A percentile compares a stretch with the other conserved stretches of the same genome.
Conservation (phyloP, 2,888 invertebrate genomes). For the Cephonodes hylas region DNA sequence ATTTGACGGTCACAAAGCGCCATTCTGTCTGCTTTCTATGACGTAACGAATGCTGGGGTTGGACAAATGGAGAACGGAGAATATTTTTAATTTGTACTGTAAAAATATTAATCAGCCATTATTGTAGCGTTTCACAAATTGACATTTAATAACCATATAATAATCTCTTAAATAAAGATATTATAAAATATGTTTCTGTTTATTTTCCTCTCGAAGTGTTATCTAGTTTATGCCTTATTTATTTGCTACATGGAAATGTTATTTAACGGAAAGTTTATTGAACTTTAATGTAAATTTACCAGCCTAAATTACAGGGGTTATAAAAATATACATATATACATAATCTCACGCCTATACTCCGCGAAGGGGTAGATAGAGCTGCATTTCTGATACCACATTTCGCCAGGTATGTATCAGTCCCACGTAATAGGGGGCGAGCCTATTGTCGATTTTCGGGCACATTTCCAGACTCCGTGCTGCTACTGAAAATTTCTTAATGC, state of each 20-base stretch:
- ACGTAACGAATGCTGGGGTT: neutral
- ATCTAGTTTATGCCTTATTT: neutral
- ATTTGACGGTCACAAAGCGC: conserved; percentile 12
- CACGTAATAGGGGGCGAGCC: too few relatives aligned
- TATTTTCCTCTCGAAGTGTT: neutral
- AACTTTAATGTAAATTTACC: too few relatives aligned
- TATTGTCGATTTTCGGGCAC: too few relatives aligned
- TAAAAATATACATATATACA: too few relatives aligned
- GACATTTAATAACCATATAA: neutral
- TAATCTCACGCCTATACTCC: too few relatives aligned
- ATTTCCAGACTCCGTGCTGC: too few relatives aligned
- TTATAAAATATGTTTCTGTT: neutral
- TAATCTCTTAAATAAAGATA: conserved; percentile 6
- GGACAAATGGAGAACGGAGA: neutral
- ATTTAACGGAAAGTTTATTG: neutral
- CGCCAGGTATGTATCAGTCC: too few relatives aligned
- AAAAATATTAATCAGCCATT: neutral
- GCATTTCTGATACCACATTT: too few relatives aligned
- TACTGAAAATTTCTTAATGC: too few relatives aligned
- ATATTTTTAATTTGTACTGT: neutral
- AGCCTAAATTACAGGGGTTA: too few relatives aligned
- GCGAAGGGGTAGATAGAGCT: too few relatives aligned
- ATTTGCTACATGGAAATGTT: neutral
- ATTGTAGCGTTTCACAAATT: conserved; percentile 4
- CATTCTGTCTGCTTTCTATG: conserved; percentile 9